A percentile compares a stretch with the other conserved stretches of the same genome.
Conservation (phyloP, 2,888 invertebrate species). For the Agrilus biguttatus region DNA sequence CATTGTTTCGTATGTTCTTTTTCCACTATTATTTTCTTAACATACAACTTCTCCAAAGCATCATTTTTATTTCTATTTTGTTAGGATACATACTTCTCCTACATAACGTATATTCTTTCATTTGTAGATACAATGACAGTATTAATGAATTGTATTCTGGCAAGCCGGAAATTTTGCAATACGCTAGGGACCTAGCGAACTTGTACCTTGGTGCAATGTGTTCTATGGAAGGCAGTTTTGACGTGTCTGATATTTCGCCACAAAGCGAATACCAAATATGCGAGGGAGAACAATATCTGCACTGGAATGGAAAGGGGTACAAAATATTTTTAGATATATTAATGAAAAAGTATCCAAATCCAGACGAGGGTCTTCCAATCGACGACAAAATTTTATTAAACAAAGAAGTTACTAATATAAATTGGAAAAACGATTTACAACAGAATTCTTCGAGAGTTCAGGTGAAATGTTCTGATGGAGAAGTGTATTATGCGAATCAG, state of each 20-base stretch:
- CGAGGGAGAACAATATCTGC: constrained; percentile 48
- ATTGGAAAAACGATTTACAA: constrained; percentile 3
- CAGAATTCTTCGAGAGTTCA: constrained; percentile 13
- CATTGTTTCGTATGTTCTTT: too few species aligned
- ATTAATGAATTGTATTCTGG: background rate
- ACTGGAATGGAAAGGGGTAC: constrained; percentile 58
- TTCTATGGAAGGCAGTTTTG: constrained; percentile 36
- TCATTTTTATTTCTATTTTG: too few species aligned
- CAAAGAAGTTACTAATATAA: constrained; percentile 8
- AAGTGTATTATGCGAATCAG: constrained; percentile 37
- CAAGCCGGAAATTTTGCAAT: background rate
- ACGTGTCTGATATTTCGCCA: constrained; percentile 48
- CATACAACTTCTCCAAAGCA: too few species aligned
- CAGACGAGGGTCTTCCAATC: too few species aligned
- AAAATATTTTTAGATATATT: constrained; percentile 47
- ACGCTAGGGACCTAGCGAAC: background rate
- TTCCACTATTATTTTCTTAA: too few species aligned
- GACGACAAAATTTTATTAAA: constrained; percentile 12
- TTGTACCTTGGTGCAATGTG: constrained; percentile 1
- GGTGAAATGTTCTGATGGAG: constrained; percentile 35
- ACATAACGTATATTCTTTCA: too few species aligned
- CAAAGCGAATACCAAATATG: constrained; percentile 45
- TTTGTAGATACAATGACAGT: background rate
- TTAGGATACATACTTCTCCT: too few species aligned
- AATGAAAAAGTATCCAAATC: constrained; percentile 21